Percentiles rank a stretch among this genome's conserved stretches.
Conservation (phyloP, 2,888 invertebrate species). For the Drosophila formosana region DNA sequence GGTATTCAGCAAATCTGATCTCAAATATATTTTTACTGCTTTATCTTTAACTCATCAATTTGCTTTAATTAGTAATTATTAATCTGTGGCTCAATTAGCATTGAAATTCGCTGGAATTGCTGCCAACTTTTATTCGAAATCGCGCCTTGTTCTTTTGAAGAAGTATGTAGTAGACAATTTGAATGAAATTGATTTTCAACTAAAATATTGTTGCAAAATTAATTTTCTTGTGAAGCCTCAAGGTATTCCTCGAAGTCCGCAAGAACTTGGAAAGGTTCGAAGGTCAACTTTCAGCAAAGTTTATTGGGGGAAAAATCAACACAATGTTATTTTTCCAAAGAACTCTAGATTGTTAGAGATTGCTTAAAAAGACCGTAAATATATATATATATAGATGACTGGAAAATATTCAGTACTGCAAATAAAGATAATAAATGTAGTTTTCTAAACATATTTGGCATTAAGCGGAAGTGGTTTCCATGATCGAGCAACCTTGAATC, state of each 20-base stretch:
- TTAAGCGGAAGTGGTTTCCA: constrained; percentile 48
- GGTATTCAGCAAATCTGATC: not conserved
- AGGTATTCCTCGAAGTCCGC: too few species aligned
- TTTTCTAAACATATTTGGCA: not conserved
- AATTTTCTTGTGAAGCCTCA: too few species aligned
- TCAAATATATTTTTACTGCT: not conserved
- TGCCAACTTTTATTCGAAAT: not conserved
- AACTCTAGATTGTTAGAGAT: not conserved
- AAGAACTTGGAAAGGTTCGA: too few species aligned
- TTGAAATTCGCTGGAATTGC: constrained; percentile 3
- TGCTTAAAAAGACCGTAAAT: constrained; percentile 43
- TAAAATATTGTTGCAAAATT: too few species aligned
- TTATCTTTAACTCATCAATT: too few species aligned
- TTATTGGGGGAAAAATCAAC: too few species aligned
- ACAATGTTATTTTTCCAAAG: too few species aligned
- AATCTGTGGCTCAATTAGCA: not conserved
- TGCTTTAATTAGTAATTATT: not conserved
- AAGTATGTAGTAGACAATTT: not conserved
- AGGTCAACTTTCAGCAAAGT: too few species aligned
- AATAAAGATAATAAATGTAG: too few species aligned
- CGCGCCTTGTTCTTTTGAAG: not conserved
- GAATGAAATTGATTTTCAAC: too few species aligned
- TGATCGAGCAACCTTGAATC: constrained; percentile 40
- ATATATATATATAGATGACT: not conserved
- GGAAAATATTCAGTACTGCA: constrained; percentile 2